A percentile compares a stretch with the other conserved stretches of the same genome.
Conservation (phyloP, 2,113 vertebrate genomes). For the Myrmecobius fasciatus region DNA sequence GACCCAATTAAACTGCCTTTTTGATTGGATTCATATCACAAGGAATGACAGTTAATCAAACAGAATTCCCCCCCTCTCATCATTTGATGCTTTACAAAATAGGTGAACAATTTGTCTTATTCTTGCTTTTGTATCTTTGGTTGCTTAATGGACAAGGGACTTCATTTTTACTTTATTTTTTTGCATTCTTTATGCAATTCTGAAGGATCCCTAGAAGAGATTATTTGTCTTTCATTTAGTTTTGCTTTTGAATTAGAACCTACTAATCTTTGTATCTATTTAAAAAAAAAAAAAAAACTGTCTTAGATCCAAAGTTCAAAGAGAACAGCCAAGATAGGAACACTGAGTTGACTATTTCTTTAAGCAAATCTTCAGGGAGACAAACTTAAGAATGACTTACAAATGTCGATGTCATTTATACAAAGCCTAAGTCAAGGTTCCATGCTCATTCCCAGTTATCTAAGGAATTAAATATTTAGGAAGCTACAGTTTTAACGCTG, state of each 20-base stretch:
- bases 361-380: background rate
- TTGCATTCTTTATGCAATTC: background rate
- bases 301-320: background rate
- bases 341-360: background rate
- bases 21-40: background rate
- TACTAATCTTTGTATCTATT: background rate
- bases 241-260: background rate
- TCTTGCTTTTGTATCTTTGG: background rate
- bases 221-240: background rate
- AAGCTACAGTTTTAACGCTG: background rate
- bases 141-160: background rate
- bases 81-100: background rate
- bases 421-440: background rate
- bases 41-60: background rate
- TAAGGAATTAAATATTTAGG: background rate
- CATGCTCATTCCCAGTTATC: background rate
- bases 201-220: background rate
- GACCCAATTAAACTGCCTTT: background rate
- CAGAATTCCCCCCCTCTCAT: background rate
- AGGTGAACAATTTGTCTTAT: background rate
- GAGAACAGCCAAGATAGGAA: background rate
- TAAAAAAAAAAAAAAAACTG: background rate
- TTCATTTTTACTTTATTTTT: background rate
- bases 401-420: background rate
- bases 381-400: background rate